A percentile compares a stretch with the other conserved stretches of the same genome.
These are phyloP conservation scores for Stigmatopora nigra DNA, from an alignment of 2,113 vertebrate species.

Conservation along the genomic window DNA sequence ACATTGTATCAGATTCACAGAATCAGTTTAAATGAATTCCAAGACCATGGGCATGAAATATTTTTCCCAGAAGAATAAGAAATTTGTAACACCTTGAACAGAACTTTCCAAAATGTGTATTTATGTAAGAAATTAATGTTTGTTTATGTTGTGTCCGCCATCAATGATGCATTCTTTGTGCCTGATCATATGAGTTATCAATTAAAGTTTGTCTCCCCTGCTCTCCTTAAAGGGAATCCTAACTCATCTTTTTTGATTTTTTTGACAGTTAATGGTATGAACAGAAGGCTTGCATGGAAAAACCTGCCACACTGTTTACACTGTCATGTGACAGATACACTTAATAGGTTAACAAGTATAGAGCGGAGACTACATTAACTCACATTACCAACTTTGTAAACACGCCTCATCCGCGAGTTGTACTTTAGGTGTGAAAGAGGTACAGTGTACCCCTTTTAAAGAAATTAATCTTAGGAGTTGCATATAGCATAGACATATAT, in stretches of 20 bases:
- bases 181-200: not conserved
- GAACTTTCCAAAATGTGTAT: not conserved
- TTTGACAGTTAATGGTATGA: constrained; percentile 4
- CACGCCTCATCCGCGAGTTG: not conserved
- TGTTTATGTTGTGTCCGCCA: not conserved
- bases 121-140: not conserved
- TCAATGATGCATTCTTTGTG: not conserved
- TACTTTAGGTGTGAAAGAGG: not conserved
- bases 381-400: constrained; percentile 7
- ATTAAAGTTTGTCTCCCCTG: not conserved
- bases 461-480: not conserved
- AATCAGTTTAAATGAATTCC: not conserved
- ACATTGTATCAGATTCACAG: not conserved
- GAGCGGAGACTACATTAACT: constrained; percentile 9
- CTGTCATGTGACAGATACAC: constrained; percentile 23
- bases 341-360: constrained; percentile 25
- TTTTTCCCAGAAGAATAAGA: not conserved
- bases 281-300: constrained; percentile 9
- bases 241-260: not conserved
- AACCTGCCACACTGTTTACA: constrained; percentile 29
- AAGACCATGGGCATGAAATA: not conserved
- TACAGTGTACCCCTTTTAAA: not conserved
- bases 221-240: no score
- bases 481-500: no score
- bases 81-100: not conserved